Base-by-base conservation (phyloP, 2,113 vertebrate genomes). In the Promerops cafer region DNA sequence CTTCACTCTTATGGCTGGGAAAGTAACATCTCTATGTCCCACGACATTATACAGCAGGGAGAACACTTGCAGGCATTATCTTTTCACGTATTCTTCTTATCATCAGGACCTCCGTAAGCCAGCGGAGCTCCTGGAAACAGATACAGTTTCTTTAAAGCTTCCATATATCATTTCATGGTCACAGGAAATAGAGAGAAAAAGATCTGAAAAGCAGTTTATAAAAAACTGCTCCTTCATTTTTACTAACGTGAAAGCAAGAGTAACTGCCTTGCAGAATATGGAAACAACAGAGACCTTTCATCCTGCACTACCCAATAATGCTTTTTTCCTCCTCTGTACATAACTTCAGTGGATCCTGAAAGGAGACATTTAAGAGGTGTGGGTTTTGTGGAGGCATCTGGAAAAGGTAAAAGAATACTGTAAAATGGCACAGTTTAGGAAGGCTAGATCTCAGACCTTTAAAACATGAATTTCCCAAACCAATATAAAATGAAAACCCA, bases 41-140 rank as follows among this genome's bases (percentile, higher is more conserved):
- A 53, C 17, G 50, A 83, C 65, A 90, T 84, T 93, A 71, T 39
- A 47, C 40, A 71, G 75, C 49, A 85, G 78, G 88, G 87, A 87
- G 74, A 94, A 59, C 61, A 56, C 85, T 89, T 90, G 70, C 24
- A 37, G 75, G 47, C 35, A 8, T 87, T 81, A 85, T 88, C 68
- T 96, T 93, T 93, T 90, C 31, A 63, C 63, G 68, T 54, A 37
- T 88, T 96, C 24, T 91, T 96, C 95, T 93, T 64, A 68, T 91
- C 63, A 42, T 52, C 31, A 33, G 53, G 65, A 61, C 75, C 61
- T 88, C 78, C 91, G 42, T 65, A 84, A 96, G 40, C 37, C 31
- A 68, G 27, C 1, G 1, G 69, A 75, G 47, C 80, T 94, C 74
- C 87, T 87, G 61, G 69, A 94, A 94, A 66, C 31, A 88, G 78